Evolutionary conservation across 2,113 vertebrate species (phyloP).

Genomic region (Pagrus major): DNA sequence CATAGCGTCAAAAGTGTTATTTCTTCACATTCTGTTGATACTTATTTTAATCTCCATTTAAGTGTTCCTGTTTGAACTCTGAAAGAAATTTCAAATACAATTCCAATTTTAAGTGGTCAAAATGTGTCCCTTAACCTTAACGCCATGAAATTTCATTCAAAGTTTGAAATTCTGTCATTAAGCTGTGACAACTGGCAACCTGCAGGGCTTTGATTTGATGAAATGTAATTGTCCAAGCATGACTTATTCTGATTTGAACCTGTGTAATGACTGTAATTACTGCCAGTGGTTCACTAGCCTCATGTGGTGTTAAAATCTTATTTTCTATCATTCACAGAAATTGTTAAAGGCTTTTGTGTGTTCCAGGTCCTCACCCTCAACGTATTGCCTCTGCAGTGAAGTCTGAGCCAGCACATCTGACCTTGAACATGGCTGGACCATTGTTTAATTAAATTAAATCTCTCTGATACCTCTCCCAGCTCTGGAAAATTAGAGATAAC

Average conservation of each 20-base stretch:
- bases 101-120: not conserved
- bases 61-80: not conserved
- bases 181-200: not conserved
- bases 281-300: slow-evolving; percentile 17
- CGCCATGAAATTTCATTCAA: not conserved
- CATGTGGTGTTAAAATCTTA: slow-evolving; percentile 29
- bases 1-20: too few species aligned
- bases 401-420: slow-evolving; percentile 46
- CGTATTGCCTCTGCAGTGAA: slow-evolving; percentile 16
- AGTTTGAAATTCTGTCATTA: slow-evolving; percentile 9
- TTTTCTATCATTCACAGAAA: slow-evolving; percentile 33
- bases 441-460: slow-evolving; percentile 68
- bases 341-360: slow-evolving; percentile 17
- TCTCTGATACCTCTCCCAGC: slow-evolving; percentile 42
- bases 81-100: not conserved
- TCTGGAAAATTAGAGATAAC: slow-evolving; percentile 62
- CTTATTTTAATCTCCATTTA: too few species aligned
- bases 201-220: slow-evolving; percentile 11
- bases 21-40: too few species aligned
- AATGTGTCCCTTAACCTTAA: not conserved
- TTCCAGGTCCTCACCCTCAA: slow-evolving; percentile 18
- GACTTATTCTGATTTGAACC: slow-evolving; percentile 14
- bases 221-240: slow-evolving; percentile 8
- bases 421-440: slow-evolving; percentile 49
- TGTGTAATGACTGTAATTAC: slow-evolving; percentile 37